phyloP scores from a whole-genome alignment of 1,140 invertebrate species.

The Parasteatoda tepidariorum region DNA sequence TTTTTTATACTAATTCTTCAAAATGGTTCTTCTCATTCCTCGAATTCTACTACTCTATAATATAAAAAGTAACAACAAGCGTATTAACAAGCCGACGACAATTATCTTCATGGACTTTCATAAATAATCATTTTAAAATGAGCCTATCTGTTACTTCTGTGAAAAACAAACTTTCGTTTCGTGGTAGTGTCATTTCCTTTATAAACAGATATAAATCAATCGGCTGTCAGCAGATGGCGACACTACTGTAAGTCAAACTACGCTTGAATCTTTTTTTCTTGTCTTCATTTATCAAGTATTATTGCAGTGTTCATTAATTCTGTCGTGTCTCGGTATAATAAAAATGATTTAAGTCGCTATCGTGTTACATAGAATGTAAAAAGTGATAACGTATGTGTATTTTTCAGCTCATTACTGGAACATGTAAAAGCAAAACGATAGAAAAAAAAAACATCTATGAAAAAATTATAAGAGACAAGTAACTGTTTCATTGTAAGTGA shows the following conservation, averaged over 20 bases:
- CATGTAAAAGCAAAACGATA: conserved; percentile 26
- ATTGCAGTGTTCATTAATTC: conserved; percentile 44
- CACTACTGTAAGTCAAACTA: not conserved
- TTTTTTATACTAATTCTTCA: too few species aligned
- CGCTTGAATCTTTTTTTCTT: not conserved
- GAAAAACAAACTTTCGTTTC: not conserved
- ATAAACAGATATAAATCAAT: conserved; percentile 48
- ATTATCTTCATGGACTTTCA: too few species aligned
- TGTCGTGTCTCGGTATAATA: conserved; percentile 35
- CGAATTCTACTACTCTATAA: too few species aligned
- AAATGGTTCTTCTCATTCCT: too few species aligned
- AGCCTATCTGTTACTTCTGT: not conserved
- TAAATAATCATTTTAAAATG: not conserved
- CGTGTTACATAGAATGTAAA: not conserved
- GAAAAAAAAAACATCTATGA: not conserved
- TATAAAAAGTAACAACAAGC: too few species aligned
- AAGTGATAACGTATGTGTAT: conserved; percentile 5
- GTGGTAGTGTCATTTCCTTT: not conserved
- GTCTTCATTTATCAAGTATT: conserved; percentile 26
- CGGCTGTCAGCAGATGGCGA: conserved; percentile 51
- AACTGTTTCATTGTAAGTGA: not conserved
- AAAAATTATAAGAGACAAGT: not conserved
- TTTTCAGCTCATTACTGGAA: conserved; percentile 43
- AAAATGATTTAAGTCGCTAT: conserved; percentile 40
- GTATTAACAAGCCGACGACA: too few species aligned